Percentiles rank a stretch among this genome's conserved stretches.
Evolutionary conservation across 2,797 vertebrate species (phyloP).

Genomic region (Xenops minutus): DNA sequence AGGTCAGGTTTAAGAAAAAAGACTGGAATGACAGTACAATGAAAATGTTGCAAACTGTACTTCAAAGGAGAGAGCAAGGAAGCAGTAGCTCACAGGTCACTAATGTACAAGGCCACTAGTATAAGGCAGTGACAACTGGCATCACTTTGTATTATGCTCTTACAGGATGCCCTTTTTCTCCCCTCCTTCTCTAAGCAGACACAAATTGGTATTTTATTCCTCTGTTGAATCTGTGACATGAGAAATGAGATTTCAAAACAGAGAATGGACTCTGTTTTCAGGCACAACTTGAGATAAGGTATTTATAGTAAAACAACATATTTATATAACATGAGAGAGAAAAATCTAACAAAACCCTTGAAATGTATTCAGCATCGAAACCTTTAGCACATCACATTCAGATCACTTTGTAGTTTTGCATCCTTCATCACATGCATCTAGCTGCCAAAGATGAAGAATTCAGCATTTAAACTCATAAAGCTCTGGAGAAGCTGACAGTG

Average conservation of each 20-base stretch:
- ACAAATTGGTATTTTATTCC: background rate
- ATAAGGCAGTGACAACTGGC: background rate
- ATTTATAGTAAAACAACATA: background rate
- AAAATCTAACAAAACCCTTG: background rate
- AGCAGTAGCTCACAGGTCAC: slow-evolving; percentile 8
- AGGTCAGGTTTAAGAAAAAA: slow-evolving; percentile 1
- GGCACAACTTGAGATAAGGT: background rate
- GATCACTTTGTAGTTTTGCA: background rate
- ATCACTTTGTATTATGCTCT: background rate
- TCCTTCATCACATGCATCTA: background rate
- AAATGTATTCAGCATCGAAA: background rate
- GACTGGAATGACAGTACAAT: background rate
- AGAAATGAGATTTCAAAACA: slow-evolving; percentile 6
- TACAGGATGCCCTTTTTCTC: background rate
- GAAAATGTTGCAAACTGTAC: background rate
- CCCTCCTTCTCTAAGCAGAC: background rate
- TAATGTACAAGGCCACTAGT: background rate
- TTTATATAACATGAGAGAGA: background rate
- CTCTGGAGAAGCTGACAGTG: background rate
- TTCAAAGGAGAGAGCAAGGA: background rate
- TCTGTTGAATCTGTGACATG: background rate
- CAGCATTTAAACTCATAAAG: background rate
- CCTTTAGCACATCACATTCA: background rate
- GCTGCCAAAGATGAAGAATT: background rate
- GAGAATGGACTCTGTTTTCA: background rate